Percentiles rank a stretch among this genome's conserved stretches.
Evolutionary conservation across 2,797 vertebrate genomes (phyloP).

Genomic region (Melanogrammus aeglefinus): DNA sequence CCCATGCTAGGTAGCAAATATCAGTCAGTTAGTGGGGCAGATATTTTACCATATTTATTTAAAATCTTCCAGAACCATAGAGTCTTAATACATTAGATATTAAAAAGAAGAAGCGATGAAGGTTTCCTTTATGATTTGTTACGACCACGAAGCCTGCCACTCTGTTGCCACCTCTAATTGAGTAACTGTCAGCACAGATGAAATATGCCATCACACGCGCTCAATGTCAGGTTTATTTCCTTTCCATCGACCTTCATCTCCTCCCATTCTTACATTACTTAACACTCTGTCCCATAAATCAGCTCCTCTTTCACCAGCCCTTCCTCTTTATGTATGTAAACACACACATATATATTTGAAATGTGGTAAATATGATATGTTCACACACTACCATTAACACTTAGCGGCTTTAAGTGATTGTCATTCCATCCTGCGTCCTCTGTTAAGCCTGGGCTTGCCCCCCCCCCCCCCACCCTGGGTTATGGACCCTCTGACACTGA

Average conservation of each 20-base stretch:
- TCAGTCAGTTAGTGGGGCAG: no score
- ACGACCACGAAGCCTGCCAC: neutral
- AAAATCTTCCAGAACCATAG: neutral
- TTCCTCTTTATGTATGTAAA: neutral
- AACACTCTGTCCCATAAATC: neutral
- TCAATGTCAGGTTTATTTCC: neutral
- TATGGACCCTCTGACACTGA: constrained; percentile 57
- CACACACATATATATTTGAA: neutral
- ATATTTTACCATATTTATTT: neutral
- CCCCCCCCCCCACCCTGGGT: constrained; percentile 53
- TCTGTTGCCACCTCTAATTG: neutral
- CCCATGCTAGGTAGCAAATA: neutral
- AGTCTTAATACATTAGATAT: neutral
- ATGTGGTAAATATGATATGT: neutral
- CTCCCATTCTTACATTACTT: neutral
- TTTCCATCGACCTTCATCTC: neutral
- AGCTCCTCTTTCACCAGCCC: neutral
- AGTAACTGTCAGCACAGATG: neutral
- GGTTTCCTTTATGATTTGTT: neutral
- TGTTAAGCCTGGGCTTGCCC: constrained; percentile 5
- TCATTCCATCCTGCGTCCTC: constrained; percentile 40
- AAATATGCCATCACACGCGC: neutral
- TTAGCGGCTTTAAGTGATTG: constrained; percentile 49
- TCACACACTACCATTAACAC: constrained; percentile 52
- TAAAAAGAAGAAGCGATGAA: neutral